Conservation (phyloP, 2,113 vertebrate species). For the Phainopepla nitens region DNA sequence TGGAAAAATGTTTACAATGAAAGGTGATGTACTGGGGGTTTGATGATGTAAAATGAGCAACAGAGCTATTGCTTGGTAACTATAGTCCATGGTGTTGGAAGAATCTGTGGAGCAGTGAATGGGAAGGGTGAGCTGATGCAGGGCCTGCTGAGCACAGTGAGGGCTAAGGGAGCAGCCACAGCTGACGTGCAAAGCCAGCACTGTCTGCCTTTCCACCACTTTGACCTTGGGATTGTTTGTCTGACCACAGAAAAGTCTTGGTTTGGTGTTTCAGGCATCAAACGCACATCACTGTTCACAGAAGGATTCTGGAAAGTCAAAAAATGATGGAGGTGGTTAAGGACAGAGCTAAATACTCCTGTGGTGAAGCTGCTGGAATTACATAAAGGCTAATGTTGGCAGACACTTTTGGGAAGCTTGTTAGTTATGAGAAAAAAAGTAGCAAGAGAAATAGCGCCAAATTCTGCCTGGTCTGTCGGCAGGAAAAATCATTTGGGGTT, state of each 20-base stretch:
- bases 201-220: neutral
- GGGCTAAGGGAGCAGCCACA: neutral
- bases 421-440: neutral
- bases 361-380: neutral
- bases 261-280: neutral
- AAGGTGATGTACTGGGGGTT: neutral
- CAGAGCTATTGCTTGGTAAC: neutral
- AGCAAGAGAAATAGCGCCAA: neutral
- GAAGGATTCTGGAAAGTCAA: neutral
- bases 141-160: neutral
- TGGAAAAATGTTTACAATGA: neutral
- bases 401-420: neutral
- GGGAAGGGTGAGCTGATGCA: neutral
- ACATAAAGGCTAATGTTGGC: neutral
- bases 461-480: neutral
- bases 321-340: neutral
- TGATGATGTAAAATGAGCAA: neutral
- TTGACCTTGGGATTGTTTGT: neutral
- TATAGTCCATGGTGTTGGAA: accelerated
- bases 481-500: neutral
- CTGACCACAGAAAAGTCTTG: neutral
- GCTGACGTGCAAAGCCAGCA: neutral
- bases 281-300: neutral
- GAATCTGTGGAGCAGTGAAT: neutral
- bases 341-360: neutral